Evolutionary conservation across 2,113 vertebrate species (phyloP).

Genomic region (Capra hircus): DNA sequence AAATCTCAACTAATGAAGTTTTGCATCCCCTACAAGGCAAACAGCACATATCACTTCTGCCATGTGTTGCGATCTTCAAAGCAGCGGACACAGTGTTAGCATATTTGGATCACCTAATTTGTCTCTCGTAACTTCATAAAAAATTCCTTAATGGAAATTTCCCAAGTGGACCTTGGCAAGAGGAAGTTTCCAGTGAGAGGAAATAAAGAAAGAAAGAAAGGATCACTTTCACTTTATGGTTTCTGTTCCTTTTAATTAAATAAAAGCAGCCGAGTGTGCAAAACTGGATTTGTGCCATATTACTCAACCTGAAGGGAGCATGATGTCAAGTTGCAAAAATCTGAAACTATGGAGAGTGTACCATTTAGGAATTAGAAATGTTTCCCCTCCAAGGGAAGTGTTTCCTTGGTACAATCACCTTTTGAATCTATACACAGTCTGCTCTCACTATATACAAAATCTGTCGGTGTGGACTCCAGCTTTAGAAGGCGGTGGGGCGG

Average conservation of each 20-base stretch:
- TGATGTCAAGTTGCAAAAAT: neutral
- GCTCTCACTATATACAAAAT: rapidly evolving
- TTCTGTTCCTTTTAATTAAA: constrained; percentile 49
- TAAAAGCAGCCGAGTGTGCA: neutral
- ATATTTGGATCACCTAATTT: constrained; percentile 50
- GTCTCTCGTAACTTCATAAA: constrained; percentile 62
- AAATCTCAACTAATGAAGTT: neutral
- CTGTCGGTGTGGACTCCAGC: rapidly evolving
- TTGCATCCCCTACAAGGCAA: neutral
- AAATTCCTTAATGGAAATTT: constrained; percentile 50
- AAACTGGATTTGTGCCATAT: neutral
- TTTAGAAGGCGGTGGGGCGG: rapidly evolving
- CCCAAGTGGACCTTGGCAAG: constrained; percentile 48
- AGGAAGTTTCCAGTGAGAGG: constrained; percentile 39
- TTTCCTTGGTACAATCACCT: neutral
- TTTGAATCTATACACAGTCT: rapidly evolving
- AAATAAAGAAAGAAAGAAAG: neutral
- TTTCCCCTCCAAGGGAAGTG: rapidly evolving
- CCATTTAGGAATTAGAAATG: neutral
- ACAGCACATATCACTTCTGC: neutral
- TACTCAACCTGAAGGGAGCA: neutral
- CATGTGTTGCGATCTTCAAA: neutral
- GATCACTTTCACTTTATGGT: neutral
- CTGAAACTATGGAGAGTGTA: neutral
- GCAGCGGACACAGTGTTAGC: neutral